Percentiles rank a stretch among this genome's conserved stretches.
Evolutionary conservation across 1,140 invertebrate species (phyloP).

Genomic region (Ceratoteleas bidentatus): DNA sequence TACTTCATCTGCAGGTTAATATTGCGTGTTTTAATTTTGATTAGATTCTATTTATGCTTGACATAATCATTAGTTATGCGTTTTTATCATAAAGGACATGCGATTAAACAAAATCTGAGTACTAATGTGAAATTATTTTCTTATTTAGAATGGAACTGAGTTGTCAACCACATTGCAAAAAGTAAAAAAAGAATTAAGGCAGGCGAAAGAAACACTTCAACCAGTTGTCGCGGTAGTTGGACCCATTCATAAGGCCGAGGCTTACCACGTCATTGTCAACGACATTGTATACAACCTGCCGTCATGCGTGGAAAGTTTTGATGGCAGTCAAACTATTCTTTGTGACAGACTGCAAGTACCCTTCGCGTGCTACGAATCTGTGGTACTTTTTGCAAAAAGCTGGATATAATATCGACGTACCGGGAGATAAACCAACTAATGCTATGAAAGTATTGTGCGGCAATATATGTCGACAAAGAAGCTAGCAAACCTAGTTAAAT

Average conservation of each 20-base stretch:
- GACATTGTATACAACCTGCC: slow-evolving; percentile 12
- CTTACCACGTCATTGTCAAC: slow-evolving; percentile 10
- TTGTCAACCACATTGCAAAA: not conserved
- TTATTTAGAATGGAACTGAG: not conserved
- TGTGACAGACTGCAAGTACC: slow-evolving; percentile 12
- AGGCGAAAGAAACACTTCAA: slow-evolving; percentile 8
- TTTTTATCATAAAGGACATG: not conserved
- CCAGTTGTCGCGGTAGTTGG: slow-evolving; percentile 11
- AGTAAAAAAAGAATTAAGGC: not conserved
- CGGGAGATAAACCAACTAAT: slow-evolving; percentile 1
- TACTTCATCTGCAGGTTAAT: slow-evolving; percentile 3
- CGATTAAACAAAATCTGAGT: not conserved
- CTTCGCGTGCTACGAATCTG: slow-evolving; percentile 4
- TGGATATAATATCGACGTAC: slow-evolving; percentile 4
- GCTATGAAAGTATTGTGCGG: slow-evolving; percentile 3
- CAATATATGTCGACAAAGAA: slow-evolving; percentile 12
- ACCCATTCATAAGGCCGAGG: not conserved
- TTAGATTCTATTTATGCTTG: not conserved
- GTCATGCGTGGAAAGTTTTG: slow-evolving; percentile 6
- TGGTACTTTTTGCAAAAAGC: slow-evolving; percentile 41
- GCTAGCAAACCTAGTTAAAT: not conserved
- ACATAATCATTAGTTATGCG: not conserved
- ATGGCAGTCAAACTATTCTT: slow-evolving; percentile 21
- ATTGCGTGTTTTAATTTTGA: not conserved
- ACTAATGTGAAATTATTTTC: not conserved